These are phyloP conservation scores for Lontra canadensis DNA, from an alignment of 2,113 vertebrate species.

Conservation along the genomic window DNA sequence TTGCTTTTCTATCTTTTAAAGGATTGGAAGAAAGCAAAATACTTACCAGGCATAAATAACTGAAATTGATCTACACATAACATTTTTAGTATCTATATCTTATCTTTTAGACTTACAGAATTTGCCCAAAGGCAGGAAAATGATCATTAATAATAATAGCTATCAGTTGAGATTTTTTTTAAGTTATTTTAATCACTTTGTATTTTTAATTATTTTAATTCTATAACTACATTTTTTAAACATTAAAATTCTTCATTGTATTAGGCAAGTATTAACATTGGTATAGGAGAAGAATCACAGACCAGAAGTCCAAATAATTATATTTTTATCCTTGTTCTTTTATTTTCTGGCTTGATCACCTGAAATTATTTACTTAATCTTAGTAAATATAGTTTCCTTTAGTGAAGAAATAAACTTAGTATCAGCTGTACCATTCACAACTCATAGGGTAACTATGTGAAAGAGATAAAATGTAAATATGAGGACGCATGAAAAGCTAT, in stretches of 20 bases:
- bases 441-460: neutral
- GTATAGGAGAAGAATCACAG: neutral
- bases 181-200: neutral
- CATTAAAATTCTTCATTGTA: neutral
- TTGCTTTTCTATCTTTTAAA: slow-evolving; percentile 38
- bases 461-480: neutral
- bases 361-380: neutral
- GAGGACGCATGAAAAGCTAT: neutral
- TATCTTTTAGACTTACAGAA: neutral
- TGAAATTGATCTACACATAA: neutral
- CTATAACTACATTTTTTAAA: neutral
- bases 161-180: neutral
- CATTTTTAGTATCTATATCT: neutral
- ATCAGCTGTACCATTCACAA: neutral
- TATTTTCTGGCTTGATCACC: neutral
- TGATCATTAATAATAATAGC: neutral
- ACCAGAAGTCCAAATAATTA: neutral
- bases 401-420: neutral
- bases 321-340: neutral
- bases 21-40: neutral
- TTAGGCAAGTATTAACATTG: neutral
- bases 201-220: neutral
- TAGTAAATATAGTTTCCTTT: neutral
- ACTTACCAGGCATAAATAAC: neutral
- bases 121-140: neutral